phyloP scores from a whole-genome alignment of 2,888 invertebrate genomes.

The Cryptocephalus primarius region DNA sequence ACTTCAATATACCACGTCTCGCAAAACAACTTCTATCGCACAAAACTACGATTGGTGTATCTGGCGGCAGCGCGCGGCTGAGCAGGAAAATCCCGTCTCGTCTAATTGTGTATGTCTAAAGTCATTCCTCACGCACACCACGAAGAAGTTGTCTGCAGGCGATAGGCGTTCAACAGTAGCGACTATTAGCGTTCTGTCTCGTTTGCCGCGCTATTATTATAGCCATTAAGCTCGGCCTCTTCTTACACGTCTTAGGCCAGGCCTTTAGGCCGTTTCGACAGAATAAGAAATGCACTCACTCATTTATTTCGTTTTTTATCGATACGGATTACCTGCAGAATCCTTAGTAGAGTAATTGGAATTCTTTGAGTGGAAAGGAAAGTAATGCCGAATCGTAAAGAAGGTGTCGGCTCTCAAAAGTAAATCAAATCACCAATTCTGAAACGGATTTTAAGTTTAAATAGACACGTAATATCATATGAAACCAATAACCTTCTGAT shows the following conservation, averaged over 20 bases:
- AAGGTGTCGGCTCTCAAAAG: no score
- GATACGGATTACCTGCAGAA: no score
- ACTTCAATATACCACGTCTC: neutral
- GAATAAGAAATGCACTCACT: no score
- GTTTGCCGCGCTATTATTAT: constrained; percentile 17
- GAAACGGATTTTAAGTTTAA: no score
- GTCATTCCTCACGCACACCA: constrained; percentile 9
- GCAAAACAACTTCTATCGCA: neutral
- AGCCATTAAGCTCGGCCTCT: constrained; percentile 11
- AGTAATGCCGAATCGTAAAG: no score
- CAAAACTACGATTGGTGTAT: neutral
- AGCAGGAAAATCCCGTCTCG: neutral
- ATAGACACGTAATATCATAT: no score
- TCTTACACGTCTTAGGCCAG: constrained; percentile 11
- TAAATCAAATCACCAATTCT: no score
- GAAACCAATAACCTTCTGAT: no score
- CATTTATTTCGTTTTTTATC: no score
- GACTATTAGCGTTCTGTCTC: constrained; percentile 17
- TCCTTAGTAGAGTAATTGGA: no score
- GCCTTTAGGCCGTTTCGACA: neutral
- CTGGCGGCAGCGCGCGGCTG: no score
- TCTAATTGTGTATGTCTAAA: constrained; percentile 8
- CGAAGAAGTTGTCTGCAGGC: constrained; percentile 14
- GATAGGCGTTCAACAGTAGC: constrained; percentile 20
- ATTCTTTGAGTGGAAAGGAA: no score